Percentiles rank a stretch among this genome's conserved stretches.
phyloP scores from a whole-genome alignment of 2,113 vertebrate species.

The Erinaceus europaeus region DNA sequence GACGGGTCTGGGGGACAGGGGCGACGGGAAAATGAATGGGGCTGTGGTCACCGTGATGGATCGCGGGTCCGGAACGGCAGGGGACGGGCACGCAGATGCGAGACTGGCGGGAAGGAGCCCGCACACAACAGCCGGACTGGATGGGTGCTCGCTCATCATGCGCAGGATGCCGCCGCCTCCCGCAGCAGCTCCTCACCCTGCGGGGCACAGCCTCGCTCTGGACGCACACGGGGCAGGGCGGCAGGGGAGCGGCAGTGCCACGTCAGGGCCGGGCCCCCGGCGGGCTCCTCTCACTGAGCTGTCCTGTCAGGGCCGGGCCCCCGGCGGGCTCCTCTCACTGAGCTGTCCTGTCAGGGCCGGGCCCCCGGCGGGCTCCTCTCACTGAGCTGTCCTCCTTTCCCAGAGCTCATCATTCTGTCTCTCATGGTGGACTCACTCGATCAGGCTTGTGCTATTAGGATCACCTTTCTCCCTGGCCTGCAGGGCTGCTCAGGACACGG shows the following conservation, averaged over 20 bases:
- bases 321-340: background rate
- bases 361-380: background rate
- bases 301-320: background rate
- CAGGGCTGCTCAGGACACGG: background rate
- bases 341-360: background rate
- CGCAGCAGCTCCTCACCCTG: no score
- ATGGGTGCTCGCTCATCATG: slow-evolving; percentile 78
- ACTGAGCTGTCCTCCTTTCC: background rate
- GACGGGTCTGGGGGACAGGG: slow-evolving; percentile 72
- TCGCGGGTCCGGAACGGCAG: slow-evolving; percentile 66
- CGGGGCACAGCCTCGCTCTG: no score
- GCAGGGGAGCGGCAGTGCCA: no score
- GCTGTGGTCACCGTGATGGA: slow-evolving; percentile 76
- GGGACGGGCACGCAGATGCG: slow-evolving; percentile 67
- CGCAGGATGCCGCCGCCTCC: slow-evolving; percentile 38
- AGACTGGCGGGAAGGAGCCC: slow-evolving; percentile 76
- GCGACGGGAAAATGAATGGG: slow-evolving; percentile 71
- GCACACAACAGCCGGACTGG: slow-evolving; percentile 77
- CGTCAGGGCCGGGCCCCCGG: background rate
- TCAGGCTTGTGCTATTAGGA: background rate
- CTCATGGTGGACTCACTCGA: background rate
- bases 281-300: background rate
- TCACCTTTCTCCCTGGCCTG: background rate
- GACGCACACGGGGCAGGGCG: no score
- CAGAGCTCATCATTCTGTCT: background rate